A percentile compares a stretch with the other conserved stretches of the same genome.
These are phyloP conservation scores for Labrus mixtus DNA, from an alignment of 2,113 vertebrate species.

Conservation along the genomic window DNA sequence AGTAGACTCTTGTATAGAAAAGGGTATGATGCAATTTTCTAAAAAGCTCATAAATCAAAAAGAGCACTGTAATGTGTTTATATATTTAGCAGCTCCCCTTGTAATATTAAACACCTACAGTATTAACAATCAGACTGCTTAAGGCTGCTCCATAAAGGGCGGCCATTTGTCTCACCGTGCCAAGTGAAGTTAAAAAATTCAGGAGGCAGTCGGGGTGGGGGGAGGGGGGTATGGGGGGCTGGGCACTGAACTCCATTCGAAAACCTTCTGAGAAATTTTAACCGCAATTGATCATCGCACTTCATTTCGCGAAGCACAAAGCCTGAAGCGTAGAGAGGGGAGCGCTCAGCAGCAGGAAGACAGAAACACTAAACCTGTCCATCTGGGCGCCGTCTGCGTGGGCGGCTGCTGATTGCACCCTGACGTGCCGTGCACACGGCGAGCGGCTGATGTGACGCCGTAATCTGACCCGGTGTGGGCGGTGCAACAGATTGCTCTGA, in stretches of 20 bases:
- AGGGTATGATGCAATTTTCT: slow-evolving; percentile 58
- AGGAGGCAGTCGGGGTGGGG: slow-evolving; percentile 48
- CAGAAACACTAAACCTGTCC: slow-evolving; percentile 71
- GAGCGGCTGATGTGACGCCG: slow-evolving; percentile 40
- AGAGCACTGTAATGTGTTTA: slow-evolving; percentile 48
- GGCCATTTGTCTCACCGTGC: slow-evolving; percentile 65
- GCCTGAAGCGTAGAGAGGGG: slow-evolving; percentile 43
- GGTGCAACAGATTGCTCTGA: slow-evolving; percentile 51
- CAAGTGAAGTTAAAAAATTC: slow-evolving; percentile 70
- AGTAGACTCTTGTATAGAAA: slow-evolving; percentile 23
- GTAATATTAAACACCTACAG: slow-evolving; percentile 63
- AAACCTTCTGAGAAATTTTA: slow-evolving; percentile 72
- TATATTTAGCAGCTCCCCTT: slow-evolving; percentile 57
- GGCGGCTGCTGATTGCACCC: slow-evolving; percentile 60
- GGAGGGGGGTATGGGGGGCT: too few relatives aligned
- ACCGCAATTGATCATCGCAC: slow-evolving; percentile 76
- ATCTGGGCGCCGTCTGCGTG: slow-evolving; percentile 64
- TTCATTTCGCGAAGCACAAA: slow-evolving; percentile 71
- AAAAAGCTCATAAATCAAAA: slow-evolving; percentile 62
- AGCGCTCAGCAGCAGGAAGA: slow-evolving; percentile 55
- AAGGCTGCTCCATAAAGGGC: slow-evolving; percentile 61
- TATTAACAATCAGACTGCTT: slow-evolving; percentile 67
- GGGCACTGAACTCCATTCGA: slow-evolving; percentile 69
- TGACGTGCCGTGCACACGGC: slow-evolving; percentile 37
- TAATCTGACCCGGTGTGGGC: slow-evolving; percentile 60